These are phyloP conservation scores for Ariopsis seemanni DNA, from an alignment of 2,113 vertebrate genomes.

Conservation along the genomic window DNA sequence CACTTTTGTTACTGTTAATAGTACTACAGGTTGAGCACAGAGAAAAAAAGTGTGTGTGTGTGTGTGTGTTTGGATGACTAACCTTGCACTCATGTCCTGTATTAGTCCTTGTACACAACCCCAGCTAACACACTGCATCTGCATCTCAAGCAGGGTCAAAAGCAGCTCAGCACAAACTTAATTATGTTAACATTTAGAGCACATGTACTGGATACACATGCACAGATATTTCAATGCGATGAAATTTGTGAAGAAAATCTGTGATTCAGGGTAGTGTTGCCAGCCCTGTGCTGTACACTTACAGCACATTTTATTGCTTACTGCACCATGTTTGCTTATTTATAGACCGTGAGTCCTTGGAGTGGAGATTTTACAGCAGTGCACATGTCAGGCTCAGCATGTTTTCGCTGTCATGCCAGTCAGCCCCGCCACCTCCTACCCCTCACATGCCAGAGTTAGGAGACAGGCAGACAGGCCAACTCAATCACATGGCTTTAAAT, in stretches of 20 bases:
- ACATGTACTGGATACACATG: neutral
- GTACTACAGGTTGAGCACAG: neutral
- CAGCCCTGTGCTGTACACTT: neutral
- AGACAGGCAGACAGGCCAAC: constrained; percentile 35
- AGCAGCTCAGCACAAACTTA: constrained; percentile 40
- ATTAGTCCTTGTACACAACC: neutral
- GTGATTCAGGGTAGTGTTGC: neutral
- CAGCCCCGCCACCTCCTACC: constrained; percentile 16
- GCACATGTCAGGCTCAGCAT: constrained; percentile 20
- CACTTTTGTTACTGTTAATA: neutral
- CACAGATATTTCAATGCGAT: neutral
- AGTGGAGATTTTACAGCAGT: constrained; percentile 33
- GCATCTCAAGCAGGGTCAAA: constrained; percentile 47
- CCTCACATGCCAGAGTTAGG: constrained; percentile 8
- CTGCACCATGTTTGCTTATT: neutral
- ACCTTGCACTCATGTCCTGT: neutral
- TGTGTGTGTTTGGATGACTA: constrained; percentile 8
- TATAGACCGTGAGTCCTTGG: constrained; percentile 1
- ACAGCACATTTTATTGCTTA: neutral
- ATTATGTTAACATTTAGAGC: neutral
- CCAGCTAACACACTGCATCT: neutral
- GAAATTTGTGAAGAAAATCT: constrained; percentile 6
- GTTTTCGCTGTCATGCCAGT: constrained; percentile 39
- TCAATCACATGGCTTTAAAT: constrained; percentile 50
- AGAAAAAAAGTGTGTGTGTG: neutral